A percentile compares a stretch with the other conserved stretches of the same genome.
These are phyloP conservation scores for Holacanthus passer DNA, from an alignment of 2,113 vertebrate species.

Conservation along the genomic window DNA sequence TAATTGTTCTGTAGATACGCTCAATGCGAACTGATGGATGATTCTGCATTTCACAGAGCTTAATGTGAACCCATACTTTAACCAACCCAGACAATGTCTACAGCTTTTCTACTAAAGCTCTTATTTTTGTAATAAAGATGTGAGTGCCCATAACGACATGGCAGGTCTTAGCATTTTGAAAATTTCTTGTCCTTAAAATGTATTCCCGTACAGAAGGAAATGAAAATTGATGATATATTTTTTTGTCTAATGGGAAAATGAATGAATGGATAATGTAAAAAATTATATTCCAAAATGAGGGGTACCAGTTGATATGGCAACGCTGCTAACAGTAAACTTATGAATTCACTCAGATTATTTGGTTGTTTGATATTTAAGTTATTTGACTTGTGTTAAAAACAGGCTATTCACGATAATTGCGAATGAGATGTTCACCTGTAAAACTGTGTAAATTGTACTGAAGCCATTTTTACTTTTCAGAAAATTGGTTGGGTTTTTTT, in stretches of 20 bases:
- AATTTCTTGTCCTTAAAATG: conserved; percentile 56
- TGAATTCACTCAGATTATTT: conserved; percentile 61
- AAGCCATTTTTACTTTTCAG: conserved; percentile 74
- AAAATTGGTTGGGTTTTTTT: conserved; percentile 51
- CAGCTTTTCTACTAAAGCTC: conserved; percentile 81
- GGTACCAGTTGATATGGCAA: conserved; percentile 57
- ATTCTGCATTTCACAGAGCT: conserved; percentile 51
- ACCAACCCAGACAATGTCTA: conserved; percentile 43
- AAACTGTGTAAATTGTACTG: conserved; percentile 74
- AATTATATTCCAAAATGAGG: conserved; percentile 51
- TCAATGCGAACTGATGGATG: conserved; percentile 29
- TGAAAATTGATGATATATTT: conserved; percentile 63
- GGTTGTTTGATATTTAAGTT: conserved; percentile 78
- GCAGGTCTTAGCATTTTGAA: conserved; percentile 56
- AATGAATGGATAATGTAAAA: conserved; percentile 48
- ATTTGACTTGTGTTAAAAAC: conserved; percentile 73
- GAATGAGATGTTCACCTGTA: conserved; percentile 47
- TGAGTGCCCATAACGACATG: conserved; percentile 42
- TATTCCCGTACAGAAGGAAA: conserved; percentile 51
- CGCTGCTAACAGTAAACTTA: conserved; percentile 65
- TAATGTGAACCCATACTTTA: conserved; percentile 54
- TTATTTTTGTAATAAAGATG: conserved; percentile 80
- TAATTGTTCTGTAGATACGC: conserved; percentile 56
- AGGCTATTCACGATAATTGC: conserved; percentile 62
- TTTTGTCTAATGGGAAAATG: conserved; percentile 59